A percentile compares a stretch with the other conserved stretches of the same genome.
phyloP scores from a whole-genome alignment of 1,140 invertebrate genomes.

The Drosophila baimaii region DNA sequence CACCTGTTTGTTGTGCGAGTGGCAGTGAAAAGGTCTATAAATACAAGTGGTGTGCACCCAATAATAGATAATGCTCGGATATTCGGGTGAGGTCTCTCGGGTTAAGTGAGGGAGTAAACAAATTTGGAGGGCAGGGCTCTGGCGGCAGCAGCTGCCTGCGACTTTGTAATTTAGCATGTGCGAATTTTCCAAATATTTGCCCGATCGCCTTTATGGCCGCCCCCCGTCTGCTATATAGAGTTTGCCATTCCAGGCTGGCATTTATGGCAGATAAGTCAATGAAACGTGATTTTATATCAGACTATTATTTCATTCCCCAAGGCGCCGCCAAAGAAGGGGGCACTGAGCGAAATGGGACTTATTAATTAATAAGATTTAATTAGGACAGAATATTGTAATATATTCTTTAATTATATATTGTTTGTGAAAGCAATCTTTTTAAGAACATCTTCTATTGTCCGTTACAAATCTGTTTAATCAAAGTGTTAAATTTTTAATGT shows the following conservation, averaged over 20 bases:
- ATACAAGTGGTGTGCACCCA: constrained; percentile 56
- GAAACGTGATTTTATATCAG: constrained; percentile 41
- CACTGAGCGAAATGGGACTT: constrained; percentile 1
- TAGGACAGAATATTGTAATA: too few species aligned
- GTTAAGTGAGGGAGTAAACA: constrained; percentile 53
- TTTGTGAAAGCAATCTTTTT: too few species aligned
- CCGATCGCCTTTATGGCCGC: constrained; percentile 20
- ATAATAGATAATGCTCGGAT: constrained; percentile 51
- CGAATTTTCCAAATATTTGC: constrained; percentile 43
- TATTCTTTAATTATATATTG: too few species aligned
- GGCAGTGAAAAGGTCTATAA: constrained; percentile 40
- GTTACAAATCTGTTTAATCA: too few species aligned
- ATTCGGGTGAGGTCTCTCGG: constrained; percentile 25
- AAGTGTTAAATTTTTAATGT: not conserved
- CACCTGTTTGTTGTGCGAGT: constrained; percentile 4
- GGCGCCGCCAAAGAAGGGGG: not conserved
- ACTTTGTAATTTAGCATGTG: constrained; percentile 33
- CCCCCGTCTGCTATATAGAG: constrained; percentile 18
- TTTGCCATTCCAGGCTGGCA: constrained; percentile 13
- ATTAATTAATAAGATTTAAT: not conserved
- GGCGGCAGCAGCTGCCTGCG: not conserved
- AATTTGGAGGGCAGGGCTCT: constrained; percentile 14
- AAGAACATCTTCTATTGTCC: too few species aligned
- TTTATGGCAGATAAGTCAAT: constrained; percentile 38
- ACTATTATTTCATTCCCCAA: not conserved